A percentile compares a stretch with the other conserved stretches of the same genome.
These are phyloP conservation scores for Cepaea hortensis DNA, from an alignment of 2,888 invertebrate genomes.

Conservation along the genomic window DNA sequence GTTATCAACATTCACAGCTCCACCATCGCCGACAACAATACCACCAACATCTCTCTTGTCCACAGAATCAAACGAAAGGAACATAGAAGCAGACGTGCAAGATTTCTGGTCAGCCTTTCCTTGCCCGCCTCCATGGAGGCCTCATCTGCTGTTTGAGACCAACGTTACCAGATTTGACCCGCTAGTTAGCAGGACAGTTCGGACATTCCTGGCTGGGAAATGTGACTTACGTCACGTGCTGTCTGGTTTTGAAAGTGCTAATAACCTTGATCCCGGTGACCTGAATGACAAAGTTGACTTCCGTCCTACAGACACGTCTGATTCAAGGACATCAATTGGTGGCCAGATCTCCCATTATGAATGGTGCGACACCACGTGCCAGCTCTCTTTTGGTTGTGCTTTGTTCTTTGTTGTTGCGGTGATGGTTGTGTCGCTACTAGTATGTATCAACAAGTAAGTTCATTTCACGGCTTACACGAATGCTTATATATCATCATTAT, in stretches of 20 bases:
- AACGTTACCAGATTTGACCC: constrained; percentile 25
- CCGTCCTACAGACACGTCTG: background rate
- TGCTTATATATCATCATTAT: no score
- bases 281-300: background rate
- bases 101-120: constrained; percentile 34
- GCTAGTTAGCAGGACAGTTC: constrained; percentile 6
- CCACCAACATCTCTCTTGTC: background rate
- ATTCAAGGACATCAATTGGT: background rate
- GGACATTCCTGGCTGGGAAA: constrained; percentile 42
- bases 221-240: constrained; percentile 17
- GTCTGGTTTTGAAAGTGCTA: background rate
- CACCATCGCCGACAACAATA: background rate
- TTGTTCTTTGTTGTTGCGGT: constrained; percentile 15
- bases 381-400: constrained; percentile 32
- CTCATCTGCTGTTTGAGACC: constrained; percentile 22
- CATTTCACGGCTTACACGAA: background rate
- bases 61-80: background rate
- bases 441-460: constrained; percentile 27
- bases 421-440: constrained; percentile 7
- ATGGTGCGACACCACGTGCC: constrained; percentile 36
- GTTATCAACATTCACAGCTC: background rate
- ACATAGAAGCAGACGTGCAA: constrained; percentile 4
- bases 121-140: constrained; percentile 41
- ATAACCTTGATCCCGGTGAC: background rate
- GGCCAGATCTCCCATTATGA: background rate